These are phyloP conservation scores for Sebastes taczanowskii DNA, from an alignment of 2,797 vertebrate genomes.

Conservation along the genomic window DNA sequence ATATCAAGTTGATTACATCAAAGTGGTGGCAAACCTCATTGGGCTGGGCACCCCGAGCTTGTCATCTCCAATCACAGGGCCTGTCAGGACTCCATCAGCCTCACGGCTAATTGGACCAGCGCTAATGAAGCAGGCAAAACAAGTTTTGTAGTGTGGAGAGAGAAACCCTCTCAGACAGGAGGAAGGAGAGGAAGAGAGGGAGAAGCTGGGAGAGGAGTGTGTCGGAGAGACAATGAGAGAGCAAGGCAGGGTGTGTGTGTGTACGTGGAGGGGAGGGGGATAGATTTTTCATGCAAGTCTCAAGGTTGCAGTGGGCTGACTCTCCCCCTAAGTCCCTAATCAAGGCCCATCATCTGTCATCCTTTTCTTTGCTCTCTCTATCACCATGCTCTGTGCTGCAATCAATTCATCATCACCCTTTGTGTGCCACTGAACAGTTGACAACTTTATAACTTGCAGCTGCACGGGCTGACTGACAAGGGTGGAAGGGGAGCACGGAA, in stretches of 20 bases:
- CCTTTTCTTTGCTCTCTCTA: constrained; percentile 89
- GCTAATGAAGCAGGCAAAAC: constrained; percentile 99
- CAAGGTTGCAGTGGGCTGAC: constrained; percentile 93
- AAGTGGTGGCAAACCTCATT: constrained; percentile 99
- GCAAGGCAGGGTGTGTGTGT: constrained; percentile 40
- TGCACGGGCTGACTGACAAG: constrained; percentile 83
- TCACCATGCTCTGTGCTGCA: constrained; percentile 89
- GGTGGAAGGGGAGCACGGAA: constrained; percentile 73
- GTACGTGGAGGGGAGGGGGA: constrained; percentile 42
- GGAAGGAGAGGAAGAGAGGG: constrained; percentile 68
- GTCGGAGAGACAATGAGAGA: constrained; percentile 71
- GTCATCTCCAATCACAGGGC: constrained; percentile 99
- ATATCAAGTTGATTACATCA: constrained; percentile 99
- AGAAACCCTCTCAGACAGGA: constrained; percentile 63
- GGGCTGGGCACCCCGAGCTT: constrained; percentile 95
- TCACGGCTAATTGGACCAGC: constrained; percentile 99
- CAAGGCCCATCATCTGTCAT: constrained; percentile 89
- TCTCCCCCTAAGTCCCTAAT: constrained; percentile 92
- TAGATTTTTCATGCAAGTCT: constrained; percentile 88
- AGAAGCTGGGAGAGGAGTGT: constrained; percentile 61
- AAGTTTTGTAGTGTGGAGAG: constrained; percentile 90
- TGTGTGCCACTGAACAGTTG: constrained; percentile 91
- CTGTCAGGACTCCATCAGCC: constrained; percentile 99
- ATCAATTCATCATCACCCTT: constrained; percentile 95
- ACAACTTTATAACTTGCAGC: constrained; percentile 92